Percentiles rank a stretch among this genome's conserved stretches.
Evolutionary conservation across 2,113 vertebrate species (phyloP).

Genomic region (Dromas ardeola): DNA sequence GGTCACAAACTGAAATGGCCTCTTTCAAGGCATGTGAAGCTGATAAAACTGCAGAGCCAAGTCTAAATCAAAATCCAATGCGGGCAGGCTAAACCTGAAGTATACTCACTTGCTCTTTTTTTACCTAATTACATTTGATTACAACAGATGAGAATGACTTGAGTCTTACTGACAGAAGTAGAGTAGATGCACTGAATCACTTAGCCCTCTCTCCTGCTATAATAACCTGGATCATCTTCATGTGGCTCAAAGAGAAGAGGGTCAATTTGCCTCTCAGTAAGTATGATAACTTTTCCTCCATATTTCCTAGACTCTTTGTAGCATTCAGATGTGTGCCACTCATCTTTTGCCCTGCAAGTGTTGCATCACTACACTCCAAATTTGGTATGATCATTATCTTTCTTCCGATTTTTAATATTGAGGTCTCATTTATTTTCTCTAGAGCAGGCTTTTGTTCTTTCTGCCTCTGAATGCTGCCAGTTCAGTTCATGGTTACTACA

Average conservation of each 20-base stretch:
- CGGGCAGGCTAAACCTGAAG: not conserved
- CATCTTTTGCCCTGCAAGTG: not conserved
- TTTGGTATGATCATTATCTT: not conserved
- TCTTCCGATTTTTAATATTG: not conserved
- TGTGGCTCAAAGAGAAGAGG: not conserved
- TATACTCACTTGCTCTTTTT: not conserved
- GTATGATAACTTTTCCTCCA: not conserved
- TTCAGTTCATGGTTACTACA: not conserved
- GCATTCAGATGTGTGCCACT: not conserved
- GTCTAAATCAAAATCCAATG: not conserved
- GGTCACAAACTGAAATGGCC: not conserved
- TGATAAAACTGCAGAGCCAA: not conserved
- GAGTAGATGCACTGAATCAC: not conserved
- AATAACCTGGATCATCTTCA: not conserved
- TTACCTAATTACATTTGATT: not conserved
- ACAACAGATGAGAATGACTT: not conserved
- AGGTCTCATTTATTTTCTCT: not conserved
- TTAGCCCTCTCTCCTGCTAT: not conserved
- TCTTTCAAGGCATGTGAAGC: not conserved
- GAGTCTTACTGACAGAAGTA: not conserved
- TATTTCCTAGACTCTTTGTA: not conserved
- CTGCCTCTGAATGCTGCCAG: not conserved
- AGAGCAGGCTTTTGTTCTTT: not conserved
- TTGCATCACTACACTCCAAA: not conserved
- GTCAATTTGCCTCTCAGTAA: not conserved